Base-by-base conservation (phyloP, 2,113 vertebrate genomes). In the Irena cyanogastra region DNA sequence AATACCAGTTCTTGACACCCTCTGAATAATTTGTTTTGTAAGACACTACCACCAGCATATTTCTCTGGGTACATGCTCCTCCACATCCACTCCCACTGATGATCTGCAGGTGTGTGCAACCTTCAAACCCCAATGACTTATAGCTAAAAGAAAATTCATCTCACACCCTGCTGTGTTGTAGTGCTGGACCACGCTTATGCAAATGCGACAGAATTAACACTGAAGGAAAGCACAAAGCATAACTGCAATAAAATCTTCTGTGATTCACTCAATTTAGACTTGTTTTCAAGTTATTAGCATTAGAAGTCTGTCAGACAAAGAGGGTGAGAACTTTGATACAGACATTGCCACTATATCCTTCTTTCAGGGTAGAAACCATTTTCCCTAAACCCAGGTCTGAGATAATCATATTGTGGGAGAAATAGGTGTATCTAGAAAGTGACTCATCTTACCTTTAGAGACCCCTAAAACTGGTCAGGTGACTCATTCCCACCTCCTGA, bases 231-330 rank as follows among this genome's bases (percentile, higher is more conserved):
- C 45, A 70, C 42, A 81, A 91, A 92, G 52, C 14, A 23, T 19
- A 70, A 64, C 61, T 81, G 65, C 22, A 87, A 79, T 59, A 68
- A 84, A 81, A 68, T 33, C 47, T 68, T 44, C 61, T 28, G 16
- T 91, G 77, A 94, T 66, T 96, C 91, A 83, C n/a, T 86, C 86
- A 28, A 14, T 63, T 89, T 56, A 89, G 60, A 66, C 30, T 82
- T 2, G 0, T 84, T 81, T 91, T 89, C 47, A 63, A 71, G 71
- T 52, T 9, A 83, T 84, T 66, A 92, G 12, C 42, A 41, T 53
- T 49, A 50, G 41, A 65, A 89, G 19, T 56, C 56, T 94, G 83
- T 52, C 80, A 95, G 74, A 74, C 35, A 81, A 81, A 64, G 44
- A 78, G 17, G 44, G 27, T 0, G 5, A 91, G 65, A 37, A 66